Percentiles rank a stretch among this genome's conserved stretches.
phyloP scores from a whole-genome alignment of 2,797 vertebrate genomes.

The Neosilurus hyrtlii region DNA sequence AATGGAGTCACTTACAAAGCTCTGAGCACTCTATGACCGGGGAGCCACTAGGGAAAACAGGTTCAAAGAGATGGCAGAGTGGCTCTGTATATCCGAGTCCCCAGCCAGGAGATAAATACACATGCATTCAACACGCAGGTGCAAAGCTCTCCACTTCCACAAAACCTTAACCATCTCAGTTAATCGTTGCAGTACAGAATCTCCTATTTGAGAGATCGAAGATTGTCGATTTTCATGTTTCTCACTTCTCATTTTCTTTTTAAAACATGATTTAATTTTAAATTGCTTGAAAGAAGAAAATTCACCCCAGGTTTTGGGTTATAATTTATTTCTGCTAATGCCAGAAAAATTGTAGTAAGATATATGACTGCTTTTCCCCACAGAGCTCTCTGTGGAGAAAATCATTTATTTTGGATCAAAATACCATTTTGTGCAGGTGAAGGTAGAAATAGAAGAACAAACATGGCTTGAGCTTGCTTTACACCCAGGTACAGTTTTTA shows the following conservation, averaged over 20 bases:
- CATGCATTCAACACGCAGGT: conserved; percentile 54
- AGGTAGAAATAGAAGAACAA: conserved; percentile 59
- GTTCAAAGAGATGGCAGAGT: conserved; percentile 76
- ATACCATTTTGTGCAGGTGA: conserved; percentile 61
- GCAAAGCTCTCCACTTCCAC: conserved; percentile 39
- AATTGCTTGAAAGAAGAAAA: conserved; percentile 51
- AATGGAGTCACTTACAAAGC: conserved; percentile 96
- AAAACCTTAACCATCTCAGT: conserved; percentile 34
- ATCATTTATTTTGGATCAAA: conserved; percentile 64
- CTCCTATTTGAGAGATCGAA: conserved; percentile 47
- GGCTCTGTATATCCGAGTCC: conserved; percentile 72
- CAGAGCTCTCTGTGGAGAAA: conserved; percentile 55
- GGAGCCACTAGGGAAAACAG: conserved; percentile 76
- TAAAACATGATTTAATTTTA: conserved; percentile 56
- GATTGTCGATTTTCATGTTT: conserved; percentile 46
- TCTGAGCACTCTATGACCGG: conserved; percentile 73
- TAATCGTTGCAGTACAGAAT: neutral
- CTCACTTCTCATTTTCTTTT: conserved; percentile 48
- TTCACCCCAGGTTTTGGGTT: conserved; percentile 57
- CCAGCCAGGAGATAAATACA: conserved; percentile 61
- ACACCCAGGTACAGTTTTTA: conserved; percentile 51
- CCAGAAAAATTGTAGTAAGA: conserved; percentile 62
- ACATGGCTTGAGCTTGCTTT: conserved; percentile 60
- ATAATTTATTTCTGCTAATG: conserved; percentile 53
- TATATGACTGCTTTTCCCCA: conserved; percentile 58